Evolutionary conservation across 2,113 vertebrate genomes (phyloP), one percentile per base, ranked within the genome.

Genomic region (Tyrannus savana): DNA sequence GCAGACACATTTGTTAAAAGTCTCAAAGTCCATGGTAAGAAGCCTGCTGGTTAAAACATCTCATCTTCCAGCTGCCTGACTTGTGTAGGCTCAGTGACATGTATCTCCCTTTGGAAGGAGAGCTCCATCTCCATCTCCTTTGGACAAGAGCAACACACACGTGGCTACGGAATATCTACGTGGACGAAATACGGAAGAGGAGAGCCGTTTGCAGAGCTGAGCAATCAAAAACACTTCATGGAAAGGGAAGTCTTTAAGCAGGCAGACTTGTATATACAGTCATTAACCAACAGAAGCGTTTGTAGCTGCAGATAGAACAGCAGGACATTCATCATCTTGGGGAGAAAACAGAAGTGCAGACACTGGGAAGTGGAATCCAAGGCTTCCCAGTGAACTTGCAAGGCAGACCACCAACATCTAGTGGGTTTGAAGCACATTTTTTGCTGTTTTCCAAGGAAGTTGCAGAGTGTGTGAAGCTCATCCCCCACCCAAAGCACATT

Each of bases 181-280:
- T 2, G 2, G 80, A 89, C 76, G 88, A 91, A 84, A 47, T n/a
- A 69, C 5, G 59, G 89, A 77, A 88, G 91, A 91, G 74, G 39
- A 95, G 81, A 95, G 64, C 60, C 85, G 49, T 72, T 33, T 47
- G 93, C 80, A 89, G 83, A 87, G 63, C 79, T 41, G 90, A 84
- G 63, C 39, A 67, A 92, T 55, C 90, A 83, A 93, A 64, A 95
- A 59, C 46, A 42, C 33, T 21, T 64, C 35, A 90, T 37, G 80
- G 64, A 52, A 63, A 72, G 55, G 67, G 22, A 39, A 84, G 44
- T 49, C 91, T 22, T 30, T 71, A 90, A 96, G 93, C 85, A 69
- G 77, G 83, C 78, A 82, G 72, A 47, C 35, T 44, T 21, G 56
- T 78, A 94, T 21, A 37, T 77, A 93, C 84, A 89, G 82, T 56